Evolutionary conservation across 2,113 vertebrate species (phyloP).

Genomic region (Seriola rivoliana): DNA sequence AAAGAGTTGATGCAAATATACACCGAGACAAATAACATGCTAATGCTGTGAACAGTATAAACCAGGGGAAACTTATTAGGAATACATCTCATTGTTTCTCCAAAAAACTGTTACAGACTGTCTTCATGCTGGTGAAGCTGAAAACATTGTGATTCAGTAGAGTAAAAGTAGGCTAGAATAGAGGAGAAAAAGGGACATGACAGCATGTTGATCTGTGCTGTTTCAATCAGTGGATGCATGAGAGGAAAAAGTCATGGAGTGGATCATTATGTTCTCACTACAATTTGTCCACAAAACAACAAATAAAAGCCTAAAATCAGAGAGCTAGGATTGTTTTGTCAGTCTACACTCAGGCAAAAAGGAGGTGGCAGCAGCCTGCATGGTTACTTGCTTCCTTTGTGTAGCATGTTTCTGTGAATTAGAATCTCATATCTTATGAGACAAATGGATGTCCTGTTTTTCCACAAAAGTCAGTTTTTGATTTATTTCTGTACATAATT

Average conservation of each 20-base stretch:
- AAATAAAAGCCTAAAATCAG: slow-evolving; percentile 57
- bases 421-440: slow-evolving; percentile 1
- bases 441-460: not conserved
- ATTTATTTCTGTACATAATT: not conserved
- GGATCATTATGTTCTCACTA: slow-evolving; percentile 63
- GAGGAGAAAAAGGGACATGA: slow-evolving; percentile 41
- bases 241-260: slow-evolving; percentile 47
- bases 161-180: slow-evolving; percentile 45
- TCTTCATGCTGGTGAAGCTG: slow-evolving; percentile 4
- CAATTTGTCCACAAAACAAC: slow-evolving; percentile 54
- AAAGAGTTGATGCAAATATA: slow-evolving; percentile 28
- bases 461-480: not conserved
- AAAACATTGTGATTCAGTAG: slow-evolving; percentile 27
- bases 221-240: slow-evolving; percentile 62
- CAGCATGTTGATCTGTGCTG: slow-evolving; percentile 65
- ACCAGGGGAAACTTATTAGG: slow-evolving; percentile 31
- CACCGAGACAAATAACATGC: slow-evolving; percentile 12
- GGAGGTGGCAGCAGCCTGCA: slow-evolving; percentile 24
- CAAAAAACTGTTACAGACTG: slow-evolving; percentile 25
- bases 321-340: slow-evolving; percentile 49
- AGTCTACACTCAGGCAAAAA: slow-evolving; percentile 40
- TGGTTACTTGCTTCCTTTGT: slow-evolving; percentile 4
- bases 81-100: slow-evolving; percentile 39
- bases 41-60: slow-evolving; percentile 29
- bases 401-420: not conserved